A percentile compares a stretch with the other conserved stretches of the same genome.
Conservation (phyloP, 2,888 invertebrate species). For the Dendrolimus pini region DNA sequence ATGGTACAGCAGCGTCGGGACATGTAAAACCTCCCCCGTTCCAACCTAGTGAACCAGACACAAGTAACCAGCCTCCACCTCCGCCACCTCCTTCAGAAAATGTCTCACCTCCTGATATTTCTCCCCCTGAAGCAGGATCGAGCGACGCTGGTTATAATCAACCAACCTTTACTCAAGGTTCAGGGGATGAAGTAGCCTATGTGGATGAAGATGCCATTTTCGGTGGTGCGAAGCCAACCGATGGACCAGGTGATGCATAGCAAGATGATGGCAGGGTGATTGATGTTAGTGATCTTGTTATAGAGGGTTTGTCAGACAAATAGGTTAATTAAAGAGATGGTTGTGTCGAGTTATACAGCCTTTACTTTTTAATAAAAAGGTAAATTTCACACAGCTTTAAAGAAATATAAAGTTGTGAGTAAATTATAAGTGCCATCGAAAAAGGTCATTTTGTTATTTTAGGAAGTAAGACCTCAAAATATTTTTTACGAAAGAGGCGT, state of each 20-base stretch:
- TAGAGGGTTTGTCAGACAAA: not conserved
- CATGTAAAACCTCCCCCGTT: slow-evolving; percentile 72
- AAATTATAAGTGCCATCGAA: no score
- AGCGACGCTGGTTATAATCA: slow-evolving; percentile 11
- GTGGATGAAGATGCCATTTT: slow-evolving; percentile 50
- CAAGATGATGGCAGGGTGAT: slow-evolving; percentile 49
- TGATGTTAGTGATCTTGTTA: slow-evolving; percentile 64
- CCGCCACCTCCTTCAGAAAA: slow-evolving; percentile 22
- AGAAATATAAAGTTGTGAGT: no score
- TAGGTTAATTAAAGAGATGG: no score
- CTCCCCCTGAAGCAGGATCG: slow-evolving; percentile 16
- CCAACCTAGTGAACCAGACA: slow-evolving; percentile 41
- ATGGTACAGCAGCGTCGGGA: slow-evolving; percentile 76
- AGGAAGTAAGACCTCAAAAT: slow-evolving; percentile 7
- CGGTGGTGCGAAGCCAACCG: slow-evolving; percentile 46
- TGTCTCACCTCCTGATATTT: slow-evolving; percentile 17
- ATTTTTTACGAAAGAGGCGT: no score
- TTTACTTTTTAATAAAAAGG: no score
- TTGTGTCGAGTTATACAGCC: no score
- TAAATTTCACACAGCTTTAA: no score
- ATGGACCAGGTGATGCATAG: slow-evolving; percentile 72
- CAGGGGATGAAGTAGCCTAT: slow-evolving; percentile 38
- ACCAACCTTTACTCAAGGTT: slow-evolving; percentile 21
- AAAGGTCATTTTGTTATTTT: no score
- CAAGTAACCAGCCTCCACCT: slow-evolving; percentile 23